phyloP scores from a whole-genome alignment of 92 coral and sea anemone species.

The Blastomussa wellsi region DNA sequence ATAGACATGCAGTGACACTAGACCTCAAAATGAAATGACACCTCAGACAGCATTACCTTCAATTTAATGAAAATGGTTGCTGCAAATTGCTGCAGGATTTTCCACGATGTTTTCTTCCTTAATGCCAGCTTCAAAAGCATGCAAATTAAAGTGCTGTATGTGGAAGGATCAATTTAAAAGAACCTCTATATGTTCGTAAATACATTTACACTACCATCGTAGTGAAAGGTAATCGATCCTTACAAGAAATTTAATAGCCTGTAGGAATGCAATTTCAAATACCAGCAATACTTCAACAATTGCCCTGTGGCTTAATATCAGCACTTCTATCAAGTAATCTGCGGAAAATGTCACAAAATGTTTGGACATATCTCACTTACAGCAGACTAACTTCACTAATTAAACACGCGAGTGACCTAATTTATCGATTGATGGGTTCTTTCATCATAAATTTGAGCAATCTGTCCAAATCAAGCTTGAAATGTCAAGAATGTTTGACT shows the following conservation, averaged over 20 bases:
- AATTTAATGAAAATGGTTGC: background rate
- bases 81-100: conserved; percentile 14
- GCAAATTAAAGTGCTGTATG: background rate
- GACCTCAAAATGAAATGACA: background rate
- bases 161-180: background rate
- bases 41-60: conserved; percentile 11
- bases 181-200: background rate
- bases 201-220: background rate
- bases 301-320: background rate
- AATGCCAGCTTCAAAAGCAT: conserved; percentile 24
- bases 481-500: too few relatives aligned
- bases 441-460: too few relatives aligned
- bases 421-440: too few relatives aligned
- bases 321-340: background rate
- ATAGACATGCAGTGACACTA: background rate
- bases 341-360: background rate
- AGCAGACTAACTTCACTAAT: background rate
- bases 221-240: conserved; percentile 21
- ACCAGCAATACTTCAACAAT: conserved; percentile 26
- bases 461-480: too few relatives aligned
- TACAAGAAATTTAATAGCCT: conserved; percentile 29
- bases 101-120: background rate
- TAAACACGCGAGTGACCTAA: too few relatives aligned
- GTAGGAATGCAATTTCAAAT: background rate
- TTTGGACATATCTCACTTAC: background rate